These are phyloP conservation scores for Drosophila kuntzei DNA, from an alignment of 2,888 invertebrate species.

Conservation along the genomic window DNA sequence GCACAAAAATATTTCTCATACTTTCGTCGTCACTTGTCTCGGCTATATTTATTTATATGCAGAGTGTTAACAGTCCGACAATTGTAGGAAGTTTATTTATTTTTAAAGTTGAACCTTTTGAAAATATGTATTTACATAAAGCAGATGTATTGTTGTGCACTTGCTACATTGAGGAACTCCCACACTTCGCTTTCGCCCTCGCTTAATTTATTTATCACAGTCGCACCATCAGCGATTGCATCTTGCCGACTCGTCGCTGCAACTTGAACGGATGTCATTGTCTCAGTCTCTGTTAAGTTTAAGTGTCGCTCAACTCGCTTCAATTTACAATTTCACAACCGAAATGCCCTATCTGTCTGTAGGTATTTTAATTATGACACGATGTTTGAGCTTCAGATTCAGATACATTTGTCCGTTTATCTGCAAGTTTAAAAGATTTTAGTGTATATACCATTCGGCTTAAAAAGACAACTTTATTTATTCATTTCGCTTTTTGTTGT, in stretches of 20 bases:
- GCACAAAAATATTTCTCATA: constrained; percentile 19
- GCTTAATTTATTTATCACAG: constrained; percentile 11
- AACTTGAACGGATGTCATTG: constrained; percentile 22
- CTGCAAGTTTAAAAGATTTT: neutral
- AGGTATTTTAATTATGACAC: neutral
- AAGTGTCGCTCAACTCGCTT: constrained; percentile 4
- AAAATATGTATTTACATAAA: constrained; percentile 19
- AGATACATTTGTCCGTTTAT: neutral
- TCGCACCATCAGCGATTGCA: constrained; percentile 37
- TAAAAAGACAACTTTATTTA: neutral
- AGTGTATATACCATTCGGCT: constrained; percentile 19
- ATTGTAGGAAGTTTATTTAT: constrained; percentile 34
- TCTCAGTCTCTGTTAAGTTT: constrained; percentile 11
- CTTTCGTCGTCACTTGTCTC: neutral
- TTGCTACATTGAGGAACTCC: constrained; percentile 30
- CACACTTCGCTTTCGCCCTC: constrained; percentile 14
- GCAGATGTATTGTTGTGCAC: constrained; percentile 27
- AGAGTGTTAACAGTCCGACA: constrained; percentile 4
- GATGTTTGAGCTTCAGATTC: neutral
- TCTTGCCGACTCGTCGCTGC: constrained; percentile 13
- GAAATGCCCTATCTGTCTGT: constrained; percentile 13
- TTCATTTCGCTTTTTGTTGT: constrained; percentile 4
- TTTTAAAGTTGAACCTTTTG: constrained; percentile 14
- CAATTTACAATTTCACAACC: constrained; percentile 29
- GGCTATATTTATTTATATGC: constrained; percentile 26